Evolutionary conservation across 2,888 invertebrate species (phyloP).

Genomic region (Pyrochroa serraticornis): DNA sequence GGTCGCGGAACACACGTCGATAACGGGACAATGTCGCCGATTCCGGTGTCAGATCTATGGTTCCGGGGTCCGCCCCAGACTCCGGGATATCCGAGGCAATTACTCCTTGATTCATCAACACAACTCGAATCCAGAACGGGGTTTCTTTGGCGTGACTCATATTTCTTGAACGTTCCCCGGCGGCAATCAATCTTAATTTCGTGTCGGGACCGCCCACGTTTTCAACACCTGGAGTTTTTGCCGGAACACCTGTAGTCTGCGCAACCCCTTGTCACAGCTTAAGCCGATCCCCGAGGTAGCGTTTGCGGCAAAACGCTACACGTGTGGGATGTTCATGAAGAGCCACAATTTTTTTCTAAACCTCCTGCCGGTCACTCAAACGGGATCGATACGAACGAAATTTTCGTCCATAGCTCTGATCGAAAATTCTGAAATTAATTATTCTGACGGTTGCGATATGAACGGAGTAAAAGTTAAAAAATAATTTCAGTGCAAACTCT

Average conservation of each 20-base stretch:
- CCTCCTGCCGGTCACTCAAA: no score
- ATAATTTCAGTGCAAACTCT: no score
- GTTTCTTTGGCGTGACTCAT: slow-evolving; percentile 15
- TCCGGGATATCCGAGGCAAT: slow-evolving; percentile 44
- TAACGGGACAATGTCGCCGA: slow-evolving; percentile 52
- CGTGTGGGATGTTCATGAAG: no score
- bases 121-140: slow-evolving; percentile 16
- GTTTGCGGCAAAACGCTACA: no score
- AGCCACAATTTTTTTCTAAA: no score
- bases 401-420: no score
- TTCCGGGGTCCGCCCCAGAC: slow-evolving; percentile 46
- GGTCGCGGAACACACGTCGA: slow-evolving; percentile 44
- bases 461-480: no score
- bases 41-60: slow-evolving; percentile 52
- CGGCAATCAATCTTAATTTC: slow-evolving; percentile 37
- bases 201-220: slow-evolving; percentile 31
- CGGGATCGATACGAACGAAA: no score
- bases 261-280: slow-evolving; percentile 26
- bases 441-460: no score
- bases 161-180: slow-evolving; percentile 22
- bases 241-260: slow-evolving; percentile 35
- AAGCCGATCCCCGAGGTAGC: slow-evolving; percentile 32
- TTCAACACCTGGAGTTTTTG: slow-evolving; percentile 37
- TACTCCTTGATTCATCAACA: slow-evolving; percentile 34
- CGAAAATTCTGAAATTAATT: no score